Base-by-base conservation (phyloP, 2,888 invertebrate species). In the Marronus borbonicus region DNA sequence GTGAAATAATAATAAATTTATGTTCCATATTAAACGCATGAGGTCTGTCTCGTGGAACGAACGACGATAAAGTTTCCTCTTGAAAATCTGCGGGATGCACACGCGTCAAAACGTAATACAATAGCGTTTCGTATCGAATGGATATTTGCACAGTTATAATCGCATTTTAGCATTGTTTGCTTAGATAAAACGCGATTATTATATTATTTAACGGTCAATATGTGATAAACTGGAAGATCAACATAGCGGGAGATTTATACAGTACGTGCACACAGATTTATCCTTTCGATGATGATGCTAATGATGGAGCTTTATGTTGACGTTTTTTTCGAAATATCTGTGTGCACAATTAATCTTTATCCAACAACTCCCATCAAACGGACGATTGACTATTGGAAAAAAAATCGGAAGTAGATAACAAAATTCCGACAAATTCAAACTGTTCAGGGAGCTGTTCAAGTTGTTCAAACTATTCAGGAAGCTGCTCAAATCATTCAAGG, bases 61-160 rank as follows among this genome's bases (percentile, higher is more conserved):
- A 1, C 14, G 14, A 10, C 62, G 31, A 62, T 62, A 62, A 62
- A 62, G 28, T 62, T 31, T 28, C 28, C 62, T 62, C 28, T 62
- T 62, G 62, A 62, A 62, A 62, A 14, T 62, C 24, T 62, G 31
- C 31, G 62, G 24, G 62, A 62, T 31, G 62, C 31, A 10, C 2
- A 3, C 28, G 62, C 62, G 62, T 31, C 62, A n/a, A 62, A 62
- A 31, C 62, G 49, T 17, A 44, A 39, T 66, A 44, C 44, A 44
- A 66, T 31, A 49, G 66, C 66, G 12, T 65, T 66, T 66, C 44
- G 39, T 49, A 66, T 39, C 66, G 66, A 66, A 3, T 49, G 49
- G 14, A 66, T 66, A 66, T 66, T 66, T 66, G 39, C 66, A 44
- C 44, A 24, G 66, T 66, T 66, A 49, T 66, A 66, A 49, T 31